Evolutionary conservation across 2,888 invertebrate genomes (phyloP).

Genomic region (Brachyopa scutellaris): DNA sequence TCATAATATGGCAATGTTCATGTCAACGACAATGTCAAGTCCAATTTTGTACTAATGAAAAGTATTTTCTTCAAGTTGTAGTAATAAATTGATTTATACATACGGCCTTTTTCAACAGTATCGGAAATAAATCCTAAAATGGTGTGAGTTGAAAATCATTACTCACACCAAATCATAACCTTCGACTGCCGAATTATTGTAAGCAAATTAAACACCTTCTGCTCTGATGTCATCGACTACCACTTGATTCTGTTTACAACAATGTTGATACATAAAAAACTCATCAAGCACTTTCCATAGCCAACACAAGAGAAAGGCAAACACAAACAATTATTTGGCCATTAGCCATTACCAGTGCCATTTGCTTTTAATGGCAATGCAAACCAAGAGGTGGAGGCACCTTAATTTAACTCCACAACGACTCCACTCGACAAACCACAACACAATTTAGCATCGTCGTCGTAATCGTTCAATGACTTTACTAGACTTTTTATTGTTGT

Average conservation of each 20-base stretch:
- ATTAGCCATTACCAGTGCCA: conserved; percentile 8
- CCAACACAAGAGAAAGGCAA: conserved; percentile 39
- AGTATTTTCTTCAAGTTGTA: too few species aligned
- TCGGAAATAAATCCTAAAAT: background rate
- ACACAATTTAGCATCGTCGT: background rate
- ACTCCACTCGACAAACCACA: background rate
- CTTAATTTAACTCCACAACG: background rate
- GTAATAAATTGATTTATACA: too few species aligned
- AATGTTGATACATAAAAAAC: conserved; percentile 20
- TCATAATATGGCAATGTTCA: too few species aligned
- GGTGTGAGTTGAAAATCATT: background rate
- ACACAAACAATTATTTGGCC: conserved; percentile 46
- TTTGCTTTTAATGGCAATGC: conserved; percentile 1
- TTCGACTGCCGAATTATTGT: background rate
- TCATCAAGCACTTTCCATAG: background rate
- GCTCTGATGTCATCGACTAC: conserved; percentile 47
- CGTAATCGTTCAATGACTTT: conserved; percentile 54
- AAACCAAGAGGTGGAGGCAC: background rate
- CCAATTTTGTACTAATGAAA: too few species aligned
- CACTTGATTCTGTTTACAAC: background rate
- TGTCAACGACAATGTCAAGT: too few species aligned
- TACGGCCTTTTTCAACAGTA: background rate
- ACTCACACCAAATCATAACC: background rate
- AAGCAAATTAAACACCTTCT: conserved; percentile 31
- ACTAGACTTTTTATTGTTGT: background rate